Base-by-base conservation (phyloP, 2,888 invertebrate species). In the Ochropleura plecta region DNA sequence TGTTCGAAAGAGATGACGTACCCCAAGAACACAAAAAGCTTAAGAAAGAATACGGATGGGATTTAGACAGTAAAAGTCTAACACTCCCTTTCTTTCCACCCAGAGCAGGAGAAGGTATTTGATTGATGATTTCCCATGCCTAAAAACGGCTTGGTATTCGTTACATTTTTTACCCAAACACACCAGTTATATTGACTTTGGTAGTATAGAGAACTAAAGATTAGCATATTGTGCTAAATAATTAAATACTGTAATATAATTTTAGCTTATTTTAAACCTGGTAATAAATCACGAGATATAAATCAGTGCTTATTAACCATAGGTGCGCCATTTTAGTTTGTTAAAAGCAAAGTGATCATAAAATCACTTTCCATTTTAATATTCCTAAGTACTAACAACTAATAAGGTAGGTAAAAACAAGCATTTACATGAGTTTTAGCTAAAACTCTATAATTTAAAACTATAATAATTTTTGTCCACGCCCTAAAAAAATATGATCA, bases 401-500 rank as follows among this genome's bases (percentile, higher is more conserved):
- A 69, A 66, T 70, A 63, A 70, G 30, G 40, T 18, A 48, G 57
- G 40, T 53, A 78, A 69, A 67, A 66, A 63, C 40, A 40, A 49
- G 8, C 42, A 64, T 40, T 53, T n/a, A 65, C 55, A 16, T 6
- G 44, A 60, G 12, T 70, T 70, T 67, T 57, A 40, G n/a, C 60
- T 48, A 48, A 64, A 64, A 65, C 48, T 16, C 48, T 59, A 68
- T 73, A 78, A 75, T 85, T 79, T 76, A 55, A 74, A 79, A 75
- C 72, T 10, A 69, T 79, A 77, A 75, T 53, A 71, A 72, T 70
- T 78, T 78, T 70, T 73, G 82, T 79, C 74, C 66, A 74, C 84
- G 71, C 76, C 79, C 46, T 70, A 46, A 78, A 74, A 72, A 72
- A 75, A 57, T 78, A 88, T 86, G 78, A 84, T 73, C 79, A 86